Evolutionary conservation across 2,797 vertebrate species (phyloP).

Genomic region (Anguilla megastoma): DNA sequence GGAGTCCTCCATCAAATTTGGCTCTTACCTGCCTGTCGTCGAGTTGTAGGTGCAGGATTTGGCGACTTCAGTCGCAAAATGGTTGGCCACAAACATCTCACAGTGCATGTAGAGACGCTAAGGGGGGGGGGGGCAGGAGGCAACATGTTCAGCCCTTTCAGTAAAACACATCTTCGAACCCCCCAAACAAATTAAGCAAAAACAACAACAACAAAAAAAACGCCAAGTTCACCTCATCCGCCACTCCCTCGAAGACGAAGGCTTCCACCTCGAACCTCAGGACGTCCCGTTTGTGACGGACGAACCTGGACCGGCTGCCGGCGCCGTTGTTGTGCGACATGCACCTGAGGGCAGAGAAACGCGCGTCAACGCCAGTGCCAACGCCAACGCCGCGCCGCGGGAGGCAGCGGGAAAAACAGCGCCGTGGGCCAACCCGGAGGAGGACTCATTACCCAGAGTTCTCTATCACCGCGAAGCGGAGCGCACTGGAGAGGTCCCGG

Average conservation of each 20-base stretch:
- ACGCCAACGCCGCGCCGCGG: too few species aligned
- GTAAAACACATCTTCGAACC: neutral
- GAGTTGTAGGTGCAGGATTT: slow-evolving; percentile 72
- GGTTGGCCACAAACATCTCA: slow-evolving; percentile 55
- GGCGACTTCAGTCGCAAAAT: slow-evolving; percentile 50
- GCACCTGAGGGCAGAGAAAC: slow-evolving; percentile 56
- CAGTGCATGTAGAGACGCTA: slow-evolving; percentile 73
- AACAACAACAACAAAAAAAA: too few species aligned
- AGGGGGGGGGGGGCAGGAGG: neutral
- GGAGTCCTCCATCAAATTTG: neutral
- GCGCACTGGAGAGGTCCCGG: slow-evolving; percentile 52
- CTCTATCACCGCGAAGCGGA: slow-evolving; percentile 58
- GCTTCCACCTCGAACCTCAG: slow-evolving; percentile 70
- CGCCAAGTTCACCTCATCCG: neutral
- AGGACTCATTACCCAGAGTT: slow-evolving; percentile 66
- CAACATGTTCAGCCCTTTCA: neutral
- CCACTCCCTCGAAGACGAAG: slow-evolving; percentile 60
- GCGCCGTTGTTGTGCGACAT: slow-evolving; percentile 62
- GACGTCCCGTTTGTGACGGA: slow-evolving; percentile 51
- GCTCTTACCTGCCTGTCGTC: slow-evolving; percentile 47
- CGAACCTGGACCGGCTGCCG: slow-evolving; percentile 58
- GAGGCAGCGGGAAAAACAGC: neutral
- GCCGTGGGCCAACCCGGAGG: neutral
- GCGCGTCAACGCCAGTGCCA: too few species aligned
- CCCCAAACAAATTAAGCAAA: too few species aligned